Evolutionary conservation across 1,140 invertebrate genomes (phyloP).

Genomic region (Hestina assimilis): DNA sequence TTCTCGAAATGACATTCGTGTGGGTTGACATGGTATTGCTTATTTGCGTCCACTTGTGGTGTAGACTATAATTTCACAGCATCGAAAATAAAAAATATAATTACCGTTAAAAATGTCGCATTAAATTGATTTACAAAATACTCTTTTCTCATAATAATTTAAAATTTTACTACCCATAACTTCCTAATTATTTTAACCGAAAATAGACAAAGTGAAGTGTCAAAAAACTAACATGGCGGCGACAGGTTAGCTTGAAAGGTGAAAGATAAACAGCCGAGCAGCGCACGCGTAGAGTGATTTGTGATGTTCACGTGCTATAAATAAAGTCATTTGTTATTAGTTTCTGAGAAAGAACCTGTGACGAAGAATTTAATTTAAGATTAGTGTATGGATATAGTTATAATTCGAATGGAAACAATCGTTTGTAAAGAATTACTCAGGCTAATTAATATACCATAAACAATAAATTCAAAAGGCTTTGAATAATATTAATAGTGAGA

Average conservation of each 20-base stretch:
- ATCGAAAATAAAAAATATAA: too few relatives aligned
- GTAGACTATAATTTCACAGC: too few relatives aligned
- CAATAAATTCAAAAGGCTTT: too few relatives aligned
- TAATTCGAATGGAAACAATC: neutral
- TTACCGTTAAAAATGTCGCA: too few relatives aligned
- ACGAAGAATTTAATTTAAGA: slow-evolving; percentile 9
- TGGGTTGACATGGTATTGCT: too few relatives aligned
- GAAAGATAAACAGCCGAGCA: slow-evolving; percentile 18
- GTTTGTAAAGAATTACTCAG: too few relatives aligned
- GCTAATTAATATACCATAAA: too few relatives aligned
- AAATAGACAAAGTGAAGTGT: slow-evolving; percentile 32
- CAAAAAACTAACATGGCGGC: slow-evolving; percentile 30
- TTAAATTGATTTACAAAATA: too few relatives aligned
- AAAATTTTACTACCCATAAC: neutral
- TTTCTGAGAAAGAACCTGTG: slow-evolving; percentile 3
- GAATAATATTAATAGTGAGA: too few relatives aligned
- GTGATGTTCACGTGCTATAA: slow-evolving; percentile 18
- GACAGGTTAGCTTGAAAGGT: slow-evolving; percentile 24
- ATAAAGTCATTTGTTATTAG: slow-evolving; percentile 24
- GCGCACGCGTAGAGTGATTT: slow-evolving; percentile 24
- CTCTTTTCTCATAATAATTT: neutral
- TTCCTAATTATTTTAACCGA: slow-evolving; percentile 1
- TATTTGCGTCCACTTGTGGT: too few relatives aligned
- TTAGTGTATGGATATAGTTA: neutral
- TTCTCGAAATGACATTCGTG: too few relatives aligned